phyloP scores from a whole-genome alignment of 2,797 vertebrate species.

The Erethizon dorsatum region DNA sequence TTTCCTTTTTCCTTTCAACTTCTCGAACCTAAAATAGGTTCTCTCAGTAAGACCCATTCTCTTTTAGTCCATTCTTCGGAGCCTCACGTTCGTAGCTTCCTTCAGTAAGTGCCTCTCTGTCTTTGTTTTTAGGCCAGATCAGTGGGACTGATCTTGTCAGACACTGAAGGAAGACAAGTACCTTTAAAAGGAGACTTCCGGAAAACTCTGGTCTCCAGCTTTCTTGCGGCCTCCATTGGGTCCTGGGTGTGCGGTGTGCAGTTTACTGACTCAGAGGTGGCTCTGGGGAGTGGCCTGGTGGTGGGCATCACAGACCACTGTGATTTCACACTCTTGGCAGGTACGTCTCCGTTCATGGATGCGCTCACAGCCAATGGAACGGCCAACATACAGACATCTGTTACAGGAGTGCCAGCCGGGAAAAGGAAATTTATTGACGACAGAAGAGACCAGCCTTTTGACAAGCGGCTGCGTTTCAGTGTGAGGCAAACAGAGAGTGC shows the following conservation, averaged over 20 bases:
- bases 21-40: background rate
- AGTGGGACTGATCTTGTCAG: background rate
- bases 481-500: constrained; percentile 98
- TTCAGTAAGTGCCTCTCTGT: background rate
- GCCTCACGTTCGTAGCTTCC: background rate
- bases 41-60: background rate
- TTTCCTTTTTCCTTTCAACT: background rate
- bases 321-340: constrained; percentile 88
- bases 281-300: background rate
- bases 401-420: constrained; percentile 90
- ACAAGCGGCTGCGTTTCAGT: constrained; percentile 97
- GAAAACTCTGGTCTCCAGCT: background rate
- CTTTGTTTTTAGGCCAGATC: background rate
- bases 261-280: background rate
- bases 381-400: constrained; percentile 91
- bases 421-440: constrained; percentile 95
- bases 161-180: background rate
- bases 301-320: constrained; percentile 64
- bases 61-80: background rate
- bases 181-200: background rate
- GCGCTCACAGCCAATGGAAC: constrained; percentile 93
- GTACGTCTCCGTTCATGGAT: constrained; percentile 93
- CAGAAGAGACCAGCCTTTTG: constrained; percentile 94
- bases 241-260: background rate
- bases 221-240: background rate